Evolutionary conservation across 1,140 invertebrate genomes (phyloP).

Genomic region (Panagrolaimus sp.): DNA sequence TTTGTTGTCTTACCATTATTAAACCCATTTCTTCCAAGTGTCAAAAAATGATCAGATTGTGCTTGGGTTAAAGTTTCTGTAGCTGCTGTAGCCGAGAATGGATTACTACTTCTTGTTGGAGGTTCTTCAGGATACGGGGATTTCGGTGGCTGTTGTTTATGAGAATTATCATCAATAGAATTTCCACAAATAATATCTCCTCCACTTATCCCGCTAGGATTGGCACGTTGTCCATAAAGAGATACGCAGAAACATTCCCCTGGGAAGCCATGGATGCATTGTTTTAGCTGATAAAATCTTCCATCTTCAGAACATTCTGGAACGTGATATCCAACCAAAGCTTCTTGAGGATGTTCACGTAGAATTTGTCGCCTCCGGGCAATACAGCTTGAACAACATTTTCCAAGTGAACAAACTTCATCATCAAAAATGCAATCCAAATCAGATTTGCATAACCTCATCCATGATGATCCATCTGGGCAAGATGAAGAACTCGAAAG

Average conservation of each 20-base stretch:
- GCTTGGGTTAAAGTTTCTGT: not conserved
- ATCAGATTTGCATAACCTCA: constrained; percentile 4
- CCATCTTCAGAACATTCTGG: constrained; percentile 7
- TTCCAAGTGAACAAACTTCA: constrained; percentile 4
- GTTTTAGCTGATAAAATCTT: constrained; percentile 7
- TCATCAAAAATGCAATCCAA: constrained; percentile 13
- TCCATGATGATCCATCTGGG: constrained; percentile 9
- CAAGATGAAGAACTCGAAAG: not conserved
- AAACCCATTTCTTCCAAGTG: not conserved
- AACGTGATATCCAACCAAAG: not conserved
- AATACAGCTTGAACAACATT: constrained; percentile 10
- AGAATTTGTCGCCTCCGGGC: not conserved
- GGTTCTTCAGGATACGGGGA: not conserved
- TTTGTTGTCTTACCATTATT: too few species aligned
- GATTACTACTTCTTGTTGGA: not conserved
- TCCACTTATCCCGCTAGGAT: not conserved
- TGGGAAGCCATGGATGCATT: not conserved
- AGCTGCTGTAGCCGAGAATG: too few species aligned
- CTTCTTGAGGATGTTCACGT: not conserved
- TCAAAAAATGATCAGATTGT: not conserved
- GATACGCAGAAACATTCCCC: constrained; percentile 6
- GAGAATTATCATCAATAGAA: not conserved
- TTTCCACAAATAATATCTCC: not conserved
- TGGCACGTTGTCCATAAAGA: not conserved
- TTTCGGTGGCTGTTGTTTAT: not conserved